Conservation (phyloP, 2,888 invertebrate genomes). For the Boloria euphrosyne region DNA sequence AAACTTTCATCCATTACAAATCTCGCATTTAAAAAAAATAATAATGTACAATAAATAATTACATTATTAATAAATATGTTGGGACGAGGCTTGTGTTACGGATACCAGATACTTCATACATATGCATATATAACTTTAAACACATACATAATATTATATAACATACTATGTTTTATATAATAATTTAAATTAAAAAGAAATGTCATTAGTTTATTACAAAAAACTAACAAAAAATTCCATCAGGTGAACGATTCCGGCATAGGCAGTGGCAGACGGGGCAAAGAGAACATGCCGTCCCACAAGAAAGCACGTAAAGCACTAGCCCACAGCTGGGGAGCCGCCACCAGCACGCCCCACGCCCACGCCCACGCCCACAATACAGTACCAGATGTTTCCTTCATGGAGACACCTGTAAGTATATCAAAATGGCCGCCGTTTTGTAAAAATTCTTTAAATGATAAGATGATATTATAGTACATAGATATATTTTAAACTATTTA, state of each 20-base stretch:
- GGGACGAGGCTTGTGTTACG: too few relatives aligned
- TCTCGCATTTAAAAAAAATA: too few relatives aligned
- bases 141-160: too few relatives aligned
- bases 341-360: constrained; percentile 70
- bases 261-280: constrained; percentile 78
- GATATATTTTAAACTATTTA: too few relatives aligned
- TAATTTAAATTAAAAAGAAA: too few relatives aligned
- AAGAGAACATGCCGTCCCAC: constrained; percentile 85
- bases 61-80: background rate
- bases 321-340: constrained; percentile 86
- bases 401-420: constrained; percentile 88
- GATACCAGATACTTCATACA: too few relatives aligned
- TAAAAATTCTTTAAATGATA: constrained; percentile 11
- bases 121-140: too few relatives aligned
- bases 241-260: constrained; percentile 75
- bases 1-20: too few relatives aligned
- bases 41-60: too few relatives aligned
- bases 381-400: constrained; percentile 86
- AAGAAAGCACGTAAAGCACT: constrained; percentile 92
- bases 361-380: constrained; percentile 33
- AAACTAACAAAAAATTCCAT: background rate
- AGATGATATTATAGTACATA: background rate
- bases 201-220: background rate
- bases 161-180: too few relatives aligned
- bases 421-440: background rate